These are phyloP conservation scores for Macrosiphum euphorbiae DNA, from an alignment of 2,888 invertebrate species.

Conservation along the genomic window DNA sequence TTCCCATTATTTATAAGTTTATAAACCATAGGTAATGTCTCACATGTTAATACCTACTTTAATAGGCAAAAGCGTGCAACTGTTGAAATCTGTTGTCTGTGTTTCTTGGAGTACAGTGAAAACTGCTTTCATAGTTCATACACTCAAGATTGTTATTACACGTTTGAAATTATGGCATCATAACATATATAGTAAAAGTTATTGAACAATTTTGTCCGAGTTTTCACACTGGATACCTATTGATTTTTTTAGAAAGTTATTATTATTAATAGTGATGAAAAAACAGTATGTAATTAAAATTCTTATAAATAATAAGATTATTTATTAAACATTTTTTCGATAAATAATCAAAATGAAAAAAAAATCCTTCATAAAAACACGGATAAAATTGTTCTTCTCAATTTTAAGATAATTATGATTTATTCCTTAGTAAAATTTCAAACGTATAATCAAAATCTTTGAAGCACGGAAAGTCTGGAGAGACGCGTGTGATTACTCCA, in stretches of 20 bases:
- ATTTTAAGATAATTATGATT: background rate
- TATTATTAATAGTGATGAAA: background rate
- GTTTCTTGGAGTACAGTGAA: background rate
- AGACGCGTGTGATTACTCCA: background rate
- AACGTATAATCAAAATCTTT: background rate
- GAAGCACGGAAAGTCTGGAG: background rate
- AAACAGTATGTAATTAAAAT: background rate
- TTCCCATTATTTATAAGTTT: background rate
- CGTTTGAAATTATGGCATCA: background rate
- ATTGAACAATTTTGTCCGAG: background rate
- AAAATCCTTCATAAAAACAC: background rate
- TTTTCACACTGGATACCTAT: background rate
- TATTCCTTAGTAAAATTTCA: background rate
- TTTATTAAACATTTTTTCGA: background rate
- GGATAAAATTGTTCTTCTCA: background rate
- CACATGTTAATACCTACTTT: background rate
- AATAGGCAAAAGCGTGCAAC: background rate
- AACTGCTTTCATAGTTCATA: background rate
- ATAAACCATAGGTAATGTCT: background rate
- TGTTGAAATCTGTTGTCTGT: background rate
- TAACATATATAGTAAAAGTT: background rate
- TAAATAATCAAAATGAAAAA: background rate
- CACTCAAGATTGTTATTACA: background rate
- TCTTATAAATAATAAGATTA: background rate
- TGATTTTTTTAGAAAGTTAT: background rate